Conservation (phyloP, 2,113 vertebrate species). For the Protobothrops mucrosquamatus region DNA sequence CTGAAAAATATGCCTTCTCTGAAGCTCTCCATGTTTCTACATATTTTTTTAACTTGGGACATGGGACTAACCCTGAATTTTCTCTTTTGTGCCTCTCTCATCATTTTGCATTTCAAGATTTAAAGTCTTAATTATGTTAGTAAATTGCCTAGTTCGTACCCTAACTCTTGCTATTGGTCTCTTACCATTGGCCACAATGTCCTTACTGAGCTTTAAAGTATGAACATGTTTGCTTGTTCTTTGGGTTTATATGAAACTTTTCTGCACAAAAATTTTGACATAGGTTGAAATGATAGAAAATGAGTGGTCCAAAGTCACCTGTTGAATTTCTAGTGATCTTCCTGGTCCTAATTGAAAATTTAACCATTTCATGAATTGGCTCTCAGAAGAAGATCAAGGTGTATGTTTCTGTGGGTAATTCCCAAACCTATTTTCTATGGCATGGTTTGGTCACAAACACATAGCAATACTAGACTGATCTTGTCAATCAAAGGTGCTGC, state of each 20-base stretch:
- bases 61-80: not conserved
- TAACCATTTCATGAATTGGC: not conserved
- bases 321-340: not conserved
- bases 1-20: not conserved
- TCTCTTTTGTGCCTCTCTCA: not conserved
- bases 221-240: not conserved
- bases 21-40: not conserved
- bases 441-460: not conserved
- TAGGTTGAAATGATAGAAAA: not conserved
- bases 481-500: no score
- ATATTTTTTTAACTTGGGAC: not conserved
- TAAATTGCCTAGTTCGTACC: not conserved
- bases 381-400: not conserved
- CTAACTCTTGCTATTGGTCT: not conserved
- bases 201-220: not conserved
- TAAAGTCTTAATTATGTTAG: not conserved
- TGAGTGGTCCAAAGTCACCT: not conserved
- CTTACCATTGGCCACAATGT: not conserved
- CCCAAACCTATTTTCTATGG: not conserved
- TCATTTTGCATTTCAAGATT: not conserved
- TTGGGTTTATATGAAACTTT: not conserved
- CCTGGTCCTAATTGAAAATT: not conserved
- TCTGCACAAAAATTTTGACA: not conserved
- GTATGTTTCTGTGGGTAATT: not conserved
- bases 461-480: not conserved